A percentile compares a stretch with the other conserved stretches of the same genome.
Conservation (phyloP, 1,140 invertebrate genomes). For the Heliothis subflexa region DNA sequence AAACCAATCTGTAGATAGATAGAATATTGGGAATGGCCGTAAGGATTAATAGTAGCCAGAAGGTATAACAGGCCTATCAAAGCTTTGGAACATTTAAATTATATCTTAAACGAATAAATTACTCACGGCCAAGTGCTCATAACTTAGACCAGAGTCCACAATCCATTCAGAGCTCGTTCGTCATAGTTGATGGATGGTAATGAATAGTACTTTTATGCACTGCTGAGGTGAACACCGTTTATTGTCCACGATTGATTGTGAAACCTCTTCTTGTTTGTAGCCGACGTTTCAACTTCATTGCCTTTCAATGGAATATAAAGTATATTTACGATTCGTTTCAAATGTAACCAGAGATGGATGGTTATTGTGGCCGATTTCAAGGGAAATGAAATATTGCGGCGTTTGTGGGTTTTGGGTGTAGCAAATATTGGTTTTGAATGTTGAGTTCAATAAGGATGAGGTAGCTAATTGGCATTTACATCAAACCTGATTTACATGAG, state of each 20-base stretch:
- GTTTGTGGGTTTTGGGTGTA: slow-evolving; percentile 9
- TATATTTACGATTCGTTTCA: slow-evolving; percentile 40
- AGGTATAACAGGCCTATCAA: neutral
- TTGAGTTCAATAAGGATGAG: no score
- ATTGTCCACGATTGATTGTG: slow-evolving; percentile 54
- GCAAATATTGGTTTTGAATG: neutral
- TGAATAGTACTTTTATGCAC: slow-evolving; percentile 67
- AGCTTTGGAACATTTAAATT: neutral
- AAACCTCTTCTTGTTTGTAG: slow-evolving; percentile 45
- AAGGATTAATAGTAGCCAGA: no score
- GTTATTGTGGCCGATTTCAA: slow-evolving; percentile 19
- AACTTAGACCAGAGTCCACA: slow-evolving; percentile 40
- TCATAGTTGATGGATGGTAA: slow-evolving; percentile 69
- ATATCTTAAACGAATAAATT: neutral
- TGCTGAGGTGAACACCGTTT: slow-evolving; percentile 51
- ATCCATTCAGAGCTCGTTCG: slow-evolving; percentile 56
- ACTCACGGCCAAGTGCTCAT: slow-evolving; percentile 22
- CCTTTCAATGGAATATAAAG: slow-evolving; percentile 51
- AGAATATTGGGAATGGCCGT: no score
- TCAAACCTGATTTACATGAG: no score
- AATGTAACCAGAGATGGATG: slow-evolving; percentile 31
- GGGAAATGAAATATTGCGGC: slow-evolving; percentile 22
- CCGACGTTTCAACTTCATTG: slow-evolving; percentile 48
- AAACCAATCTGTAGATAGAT: no score
- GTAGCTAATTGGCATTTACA: no score